Percentiles rank a stretch among this genome's conserved stretches.
These are phyloP conservation scores for Euwallacea fornicatus DNA, from an alignment of 1,140 invertebrate genomes.

Conservation along the genomic window DNA sequence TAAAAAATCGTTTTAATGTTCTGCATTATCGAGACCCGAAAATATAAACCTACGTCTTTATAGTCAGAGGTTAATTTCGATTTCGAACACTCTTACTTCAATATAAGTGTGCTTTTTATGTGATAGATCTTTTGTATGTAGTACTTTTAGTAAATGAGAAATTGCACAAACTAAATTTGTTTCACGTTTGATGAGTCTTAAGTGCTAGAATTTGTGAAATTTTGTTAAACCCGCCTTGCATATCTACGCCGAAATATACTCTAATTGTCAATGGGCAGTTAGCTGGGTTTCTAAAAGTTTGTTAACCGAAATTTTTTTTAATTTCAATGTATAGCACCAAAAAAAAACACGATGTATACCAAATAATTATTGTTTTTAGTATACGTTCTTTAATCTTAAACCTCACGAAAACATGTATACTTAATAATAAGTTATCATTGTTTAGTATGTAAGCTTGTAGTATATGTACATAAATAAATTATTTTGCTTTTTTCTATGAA, in stretches of 20 bases:
- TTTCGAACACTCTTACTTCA: conserved; percentile 2
- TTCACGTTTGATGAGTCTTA: no score
- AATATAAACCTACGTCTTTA: conserved; percentile 13
- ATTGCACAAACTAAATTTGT: no score
- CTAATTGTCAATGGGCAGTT: not conserved
- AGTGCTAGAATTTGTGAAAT: not conserved
- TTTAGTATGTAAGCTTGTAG: conserved; percentile 26
- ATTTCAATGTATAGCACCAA: no score
- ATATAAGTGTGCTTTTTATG: conserved; percentile 32
- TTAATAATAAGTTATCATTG: conserved; percentile 2
- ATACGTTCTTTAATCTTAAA: not conserved
- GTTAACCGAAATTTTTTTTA: no score
- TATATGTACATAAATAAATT: conserved; percentile 40
- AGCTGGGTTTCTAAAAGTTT: not conserved
- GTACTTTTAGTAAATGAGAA: no score
- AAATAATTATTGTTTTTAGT: not conserved
- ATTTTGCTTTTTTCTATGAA: conserved; percentile 31
- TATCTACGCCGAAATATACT: not conserved
- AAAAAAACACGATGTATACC: not conserved
- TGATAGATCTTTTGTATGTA: conserved; percentile 33
- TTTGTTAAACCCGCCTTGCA: not conserved
- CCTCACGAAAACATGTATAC: not conserved
- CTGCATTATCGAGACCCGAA: not conserved
- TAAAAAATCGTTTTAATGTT: conserved; percentile 27
- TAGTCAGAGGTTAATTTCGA: conserved; percentile 20